A percentile compares a stretch with the other conserved stretches of the same genome.
Evolutionary conservation across 2,888 invertebrate genomes (phyloP).

Genomic region (Apamea anceps): DNA sequence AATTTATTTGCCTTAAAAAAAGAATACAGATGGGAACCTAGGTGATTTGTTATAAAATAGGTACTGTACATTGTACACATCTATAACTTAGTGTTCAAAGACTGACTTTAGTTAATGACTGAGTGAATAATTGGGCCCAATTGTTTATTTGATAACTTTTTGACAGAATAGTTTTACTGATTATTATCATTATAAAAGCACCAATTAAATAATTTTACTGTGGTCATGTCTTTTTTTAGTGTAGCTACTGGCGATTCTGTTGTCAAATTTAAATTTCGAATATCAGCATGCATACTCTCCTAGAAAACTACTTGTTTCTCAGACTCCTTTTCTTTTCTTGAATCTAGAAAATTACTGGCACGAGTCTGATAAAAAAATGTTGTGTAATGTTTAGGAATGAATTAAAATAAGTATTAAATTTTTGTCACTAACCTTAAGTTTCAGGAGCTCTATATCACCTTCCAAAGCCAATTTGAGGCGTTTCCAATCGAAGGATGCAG

Average conservation of each 20-base stretch:
- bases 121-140: not conserved
- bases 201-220: not conserved
- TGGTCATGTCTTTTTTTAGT: not conserved
- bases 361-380: constrained; percentile 17
- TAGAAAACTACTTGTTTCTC: not conserved
- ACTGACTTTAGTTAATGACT: not conserved
- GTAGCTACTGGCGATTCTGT: not conserved
- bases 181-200: not conserved
- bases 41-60: no score
- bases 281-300: not conserved
- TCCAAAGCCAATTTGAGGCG: constrained; percentile 94
- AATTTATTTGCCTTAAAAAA: no score
- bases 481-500: constrained; percentile 96
- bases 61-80: no score
- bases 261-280: not conserved
- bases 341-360: constrained; percentile 42
- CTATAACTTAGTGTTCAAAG: not conserved
- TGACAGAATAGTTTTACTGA: not conserved
- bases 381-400: constrained; percentile 29
- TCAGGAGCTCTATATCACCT: constrained; percentile 92
- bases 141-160: not conserved
- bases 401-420: constrained; percentile 15
- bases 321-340: not conserved
- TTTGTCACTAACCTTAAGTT: constrained; percentile 92
- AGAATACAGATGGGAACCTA: no score